Percentiles rank a stretch among this genome's conserved stretches.
These are phyloP conservation scores for Pardosa pseudoannulata DNA, from an alignment of 2,888 invertebrate genomes.

Conservation along the genomic window DNA sequence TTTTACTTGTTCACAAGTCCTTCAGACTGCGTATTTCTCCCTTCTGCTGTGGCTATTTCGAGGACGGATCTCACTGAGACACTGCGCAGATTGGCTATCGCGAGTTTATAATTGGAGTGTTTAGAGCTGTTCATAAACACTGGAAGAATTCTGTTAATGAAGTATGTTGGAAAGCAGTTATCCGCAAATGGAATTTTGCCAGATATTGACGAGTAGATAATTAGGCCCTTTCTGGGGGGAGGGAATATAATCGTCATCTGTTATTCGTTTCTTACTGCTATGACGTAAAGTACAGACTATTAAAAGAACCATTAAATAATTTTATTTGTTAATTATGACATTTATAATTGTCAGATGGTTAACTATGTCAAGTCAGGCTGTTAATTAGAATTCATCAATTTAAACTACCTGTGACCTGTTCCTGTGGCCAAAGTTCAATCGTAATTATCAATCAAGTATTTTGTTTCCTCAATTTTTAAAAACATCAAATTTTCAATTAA, in stretches of 20 bases:
- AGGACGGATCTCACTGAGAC: background rate
- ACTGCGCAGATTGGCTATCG: background rate
- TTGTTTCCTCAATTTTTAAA: too few species aligned
- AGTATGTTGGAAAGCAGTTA: background rate
- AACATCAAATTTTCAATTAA: too few species aligned
- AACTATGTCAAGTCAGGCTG: too few species aligned
- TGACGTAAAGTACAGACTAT: too few species aligned
- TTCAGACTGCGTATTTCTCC: conserved; percentile 27
- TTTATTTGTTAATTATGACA: too few species aligned
- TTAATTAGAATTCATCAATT: too few species aligned
- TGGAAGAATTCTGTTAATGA: background rate
- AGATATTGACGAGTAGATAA: background rate
- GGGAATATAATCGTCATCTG: background rate
- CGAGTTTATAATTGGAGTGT: background rate
- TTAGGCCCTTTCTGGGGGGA: background rate
- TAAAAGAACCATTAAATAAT: too few species aligned
- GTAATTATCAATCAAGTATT: too few species aligned
- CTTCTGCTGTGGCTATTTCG: background rate
- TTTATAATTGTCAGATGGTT: too few species aligned
- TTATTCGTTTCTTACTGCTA: background rate
- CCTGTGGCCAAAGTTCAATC: too few species aligned
- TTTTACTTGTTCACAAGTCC: background rate
- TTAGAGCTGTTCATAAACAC: background rate
- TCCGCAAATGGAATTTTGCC: background rate
- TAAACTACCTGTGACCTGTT: too few species aligned